These are phyloP conservation scores for Stegodyphus dumicola DNA, from an alignment of 1,140 invertebrate species.

Conservation along the genomic window DNA sequence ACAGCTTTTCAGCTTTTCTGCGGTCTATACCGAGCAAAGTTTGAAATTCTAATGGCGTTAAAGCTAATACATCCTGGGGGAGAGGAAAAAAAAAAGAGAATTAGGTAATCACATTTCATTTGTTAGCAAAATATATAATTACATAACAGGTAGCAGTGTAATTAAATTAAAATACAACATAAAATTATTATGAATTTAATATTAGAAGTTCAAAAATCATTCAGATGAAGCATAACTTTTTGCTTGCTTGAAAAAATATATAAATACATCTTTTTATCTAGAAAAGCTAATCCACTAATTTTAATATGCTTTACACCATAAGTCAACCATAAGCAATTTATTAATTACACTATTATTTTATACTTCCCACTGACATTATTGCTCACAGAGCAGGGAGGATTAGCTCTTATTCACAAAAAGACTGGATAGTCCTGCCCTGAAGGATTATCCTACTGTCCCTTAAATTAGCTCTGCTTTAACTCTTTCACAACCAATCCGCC, in stretches of 20 bases:
- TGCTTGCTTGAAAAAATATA: not conserved
- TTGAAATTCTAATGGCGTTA: conserved; percentile 29
- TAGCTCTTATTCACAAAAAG: too few relatives aligned
- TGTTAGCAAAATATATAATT: not conserved
- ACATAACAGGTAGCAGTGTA: not conserved
- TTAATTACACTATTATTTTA: too few relatives aligned
- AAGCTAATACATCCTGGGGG: conserved; percentile 35
- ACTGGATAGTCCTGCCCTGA: too few relatives aligned
- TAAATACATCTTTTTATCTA: too few relatives aligned
- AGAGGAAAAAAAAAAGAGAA: not conserved
- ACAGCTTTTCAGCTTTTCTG: conserved; percentile 4
- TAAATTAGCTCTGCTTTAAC: too few relatives aligned
- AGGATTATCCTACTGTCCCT: too few relatives aligned
- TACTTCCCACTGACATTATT: too few relatives aligned
- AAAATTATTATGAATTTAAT: not conserved
- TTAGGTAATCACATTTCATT: not conserved
- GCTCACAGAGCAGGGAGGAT: too few relatives aligned
- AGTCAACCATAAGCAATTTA: too few relatives aligned
- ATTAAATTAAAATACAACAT: too few relatives aligned
- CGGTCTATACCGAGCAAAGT: conserved; percentile 18
- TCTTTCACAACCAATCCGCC: too few relatives aligned
- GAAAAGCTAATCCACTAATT: not conserved
- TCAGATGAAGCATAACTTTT: not conserved
- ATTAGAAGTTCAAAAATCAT: not conserved
- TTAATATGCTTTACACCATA: too few relatives aligned